These are phyloP conservation scores for Calliphora vomitoria DNA, from an alignment of 2,888 invertebrate species.

Conservation along the genomic window DNA sequence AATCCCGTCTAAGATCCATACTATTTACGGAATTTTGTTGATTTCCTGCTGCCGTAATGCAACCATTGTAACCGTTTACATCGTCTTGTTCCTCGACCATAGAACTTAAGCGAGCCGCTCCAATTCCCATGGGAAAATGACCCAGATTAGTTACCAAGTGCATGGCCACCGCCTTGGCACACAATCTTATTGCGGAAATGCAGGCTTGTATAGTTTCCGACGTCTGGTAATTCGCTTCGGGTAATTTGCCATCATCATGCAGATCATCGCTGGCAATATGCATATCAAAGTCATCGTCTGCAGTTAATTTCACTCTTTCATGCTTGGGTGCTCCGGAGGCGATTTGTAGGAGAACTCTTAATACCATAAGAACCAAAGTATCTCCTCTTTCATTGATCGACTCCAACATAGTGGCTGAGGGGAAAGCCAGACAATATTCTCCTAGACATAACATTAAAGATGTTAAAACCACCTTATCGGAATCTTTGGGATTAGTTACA, in stretches of 20 bases:
- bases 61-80: constrained; percentile 82
- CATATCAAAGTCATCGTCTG: constrained; percentile 84
- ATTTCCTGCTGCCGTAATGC: constrained; percentile 55
- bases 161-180: constrained; percentile 87
- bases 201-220: constrained; percentile 85
- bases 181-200: constrained; percentile 86
- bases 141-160: constrained; percentile 96
- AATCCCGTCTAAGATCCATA: constrained; percentile 80
- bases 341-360: constrained; percentile 87
- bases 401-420: constrained; percentile 87
- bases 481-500: constrained; percentile 82
- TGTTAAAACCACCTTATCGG: constrained; percentile 83
- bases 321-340: constrained; percentile 82
- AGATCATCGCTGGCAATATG: constrained; percentile 83
- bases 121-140: constrained; percentile 96
- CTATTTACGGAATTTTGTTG: constrained; percentile 70
- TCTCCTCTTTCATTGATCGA: constrained; percentile 82
- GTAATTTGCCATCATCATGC: constrained; percentile 80
- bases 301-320: constrained; percentile 82
- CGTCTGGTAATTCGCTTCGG: constrained; percentile 83
- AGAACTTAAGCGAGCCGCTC: constrained; percentile 94
- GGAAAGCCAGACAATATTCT: constrained; percentile 96
- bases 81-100: constrained; percentile 97
- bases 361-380: constrained; percentile 88
- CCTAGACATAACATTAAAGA: constrained; percentile 95